These are phyloP conservation scores for Drosophila nannoptera DNA, from an alignment of 1,140 invertebrate genomes.

Conservation along the genomic window DNA sequence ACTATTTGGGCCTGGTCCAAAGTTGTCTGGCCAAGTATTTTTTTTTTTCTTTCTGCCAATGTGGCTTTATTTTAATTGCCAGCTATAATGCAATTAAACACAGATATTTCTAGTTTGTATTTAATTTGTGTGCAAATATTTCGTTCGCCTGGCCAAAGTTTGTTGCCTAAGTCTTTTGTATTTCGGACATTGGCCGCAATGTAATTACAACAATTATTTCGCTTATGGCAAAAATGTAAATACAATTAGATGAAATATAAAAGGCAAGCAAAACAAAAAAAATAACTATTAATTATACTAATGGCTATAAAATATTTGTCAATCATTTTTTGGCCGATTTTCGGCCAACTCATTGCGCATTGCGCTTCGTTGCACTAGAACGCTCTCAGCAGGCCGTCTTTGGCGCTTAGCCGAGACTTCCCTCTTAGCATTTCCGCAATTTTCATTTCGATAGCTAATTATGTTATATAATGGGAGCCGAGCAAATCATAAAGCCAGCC, in stretches of 20 bases:
- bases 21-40: slow-evolving; percentile 45
- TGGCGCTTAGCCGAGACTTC: slow-evolving; percentile 20
- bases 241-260: slow-evolving; percentile 24
- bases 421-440: slow-evolving; percentile 32
- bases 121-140: slow-evolving; percentile 60
- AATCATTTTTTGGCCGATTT: not conserved
- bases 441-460: slow-evolving; percentile 39
- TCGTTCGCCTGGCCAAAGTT: slow-evolving; percentile 28
- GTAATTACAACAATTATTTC: slow-evolving; percentile 35
- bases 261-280: not conserved
- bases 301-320: slow-evolving; percentile 11
- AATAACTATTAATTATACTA: slow-evolving; percentile 12
- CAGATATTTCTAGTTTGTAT: slow-evolving; percentile 60
- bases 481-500: slow-evolving; percentile 37
- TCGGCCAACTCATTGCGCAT: not conserved
- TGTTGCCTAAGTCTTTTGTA: slow-evolving; percentile 56
- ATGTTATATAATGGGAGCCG: slow-evolving; percentile 40
- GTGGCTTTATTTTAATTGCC: slow-evolving; percentile 49
- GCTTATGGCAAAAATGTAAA: slow-evolving; percentile 35
- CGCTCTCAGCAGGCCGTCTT: not conserved
- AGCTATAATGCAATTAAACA: slow-evolving; percentile 65
- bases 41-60: slow-evolving; percentile 35
- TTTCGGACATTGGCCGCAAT: slow-evolving; percentile 22
- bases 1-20: slow-evolving; percentile 26
- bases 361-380: slow-evolving; percentile 18